Base-by-base conservation (phyloP, 2,888 invertebrate genomes). In the Rhamnusium bicolor region DNA sequence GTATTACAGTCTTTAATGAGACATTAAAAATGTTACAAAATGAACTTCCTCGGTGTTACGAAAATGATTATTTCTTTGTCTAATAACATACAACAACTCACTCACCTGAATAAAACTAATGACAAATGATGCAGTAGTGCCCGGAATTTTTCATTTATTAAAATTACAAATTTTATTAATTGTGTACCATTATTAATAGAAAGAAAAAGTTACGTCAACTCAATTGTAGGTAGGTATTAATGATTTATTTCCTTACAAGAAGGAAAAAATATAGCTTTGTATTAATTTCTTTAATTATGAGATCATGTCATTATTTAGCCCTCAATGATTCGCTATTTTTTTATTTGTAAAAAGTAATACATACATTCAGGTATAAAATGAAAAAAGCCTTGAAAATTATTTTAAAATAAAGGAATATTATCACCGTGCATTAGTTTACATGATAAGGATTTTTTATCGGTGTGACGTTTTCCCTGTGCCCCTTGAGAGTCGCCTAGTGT, bases 21-120 rank as follows among this genome's bases (percentile, higher is more conserved):
- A 16, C 49, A 49, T 27, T 49, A 32, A 14, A 49, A 18, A 51
- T 18, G 21, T 63, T 63, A 27, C 51, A 16, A 51, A 61, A 61
- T 61, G 46, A 19, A 27, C 51, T 63, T 63, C 63, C 63, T 63
- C 5, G n/a, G 51, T 29, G 16, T 63, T 63, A 63, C 47, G 49
- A 63, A 63, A 63, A 49, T 49, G 24, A 63, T 63, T 5, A 63
- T 63, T 24, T 51, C 46, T 58, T 32, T 8, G 18, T 12, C 8
- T 51, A 63, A 61, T 61, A 47, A 62, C 46, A 21, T 8, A 46
- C 24, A n/a, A 24, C 6, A 6, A 24, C 10, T 6, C 63, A 63
- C 49, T 63, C 49, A 18, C 49, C 21, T 24, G 51, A 14, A 49
- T 27, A 14, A 27, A 51, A 63, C 49, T 63, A 49, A 51, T 14